Conservation (phyloP, 2,888 invertebrate species). For the Dioctria rufipes region DNA sequence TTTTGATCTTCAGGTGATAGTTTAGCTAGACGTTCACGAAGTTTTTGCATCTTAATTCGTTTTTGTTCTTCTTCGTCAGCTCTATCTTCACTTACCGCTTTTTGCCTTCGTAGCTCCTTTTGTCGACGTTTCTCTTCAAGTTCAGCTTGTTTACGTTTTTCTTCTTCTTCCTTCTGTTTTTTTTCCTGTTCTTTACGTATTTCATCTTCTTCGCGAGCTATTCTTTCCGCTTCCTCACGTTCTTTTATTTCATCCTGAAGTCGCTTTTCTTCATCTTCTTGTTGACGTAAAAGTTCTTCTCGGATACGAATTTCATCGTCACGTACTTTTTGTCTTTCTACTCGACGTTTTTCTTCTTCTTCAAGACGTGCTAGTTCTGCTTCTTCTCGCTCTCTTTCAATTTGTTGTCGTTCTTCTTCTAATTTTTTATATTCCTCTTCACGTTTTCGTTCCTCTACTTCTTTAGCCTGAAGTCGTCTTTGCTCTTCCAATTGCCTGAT, state of each 20-base stretch:
- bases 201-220: constrained; percentile 62
- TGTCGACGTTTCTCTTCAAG: constrained; percentile 51
- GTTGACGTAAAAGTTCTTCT: constrained; percentile 63
- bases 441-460: constrained; percentile 61
- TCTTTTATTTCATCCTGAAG: constrained; percentile 64
- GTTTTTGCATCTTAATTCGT: constrained; percentile 59
- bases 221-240: constrained; percentile 63
- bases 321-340: constrained; percentile 64
- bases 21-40: constrained; percentile 65
- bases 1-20: constrained; percentile 67
- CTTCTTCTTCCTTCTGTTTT: constrained; percentile 61
- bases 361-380: constrained; percentile 65
- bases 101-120: constrained; percentile 50
- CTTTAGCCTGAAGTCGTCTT: constrained; percentile 3
- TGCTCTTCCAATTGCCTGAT: constrained; percentile 40
- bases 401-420: constrained; percentile 64
- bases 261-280: constrained; percentile 66
- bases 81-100: constrained; percentile 57
- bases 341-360: constrained; percentile 65
- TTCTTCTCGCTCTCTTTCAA: constrained; percentile 64
- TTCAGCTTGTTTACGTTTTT: constrained; percentile 42
- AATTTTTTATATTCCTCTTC: constrained; percentile 67
- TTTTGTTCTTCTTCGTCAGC: constrained; percentile 61
- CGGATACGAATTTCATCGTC: constrained; percentile 66
- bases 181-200: constrained; percentile 56